phyloP scores from a whole-genome alignment of 2,888 invertebrate species.

The Lucinisca nassula region DNA sequence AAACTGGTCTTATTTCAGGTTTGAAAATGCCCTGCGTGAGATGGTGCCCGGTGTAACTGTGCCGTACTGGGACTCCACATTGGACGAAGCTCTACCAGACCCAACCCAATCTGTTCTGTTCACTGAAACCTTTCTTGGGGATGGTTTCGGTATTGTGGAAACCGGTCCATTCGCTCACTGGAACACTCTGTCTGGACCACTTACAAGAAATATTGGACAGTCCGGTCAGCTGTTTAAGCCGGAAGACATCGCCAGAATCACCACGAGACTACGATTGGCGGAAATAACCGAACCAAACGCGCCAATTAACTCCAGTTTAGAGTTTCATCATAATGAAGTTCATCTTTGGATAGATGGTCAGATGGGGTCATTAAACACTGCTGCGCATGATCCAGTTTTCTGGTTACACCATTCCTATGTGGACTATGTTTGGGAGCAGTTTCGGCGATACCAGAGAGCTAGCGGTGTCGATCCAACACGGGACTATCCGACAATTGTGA shows the following conservation, averaged over 20 bases:
- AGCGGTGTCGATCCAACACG: constrained; percentile 68
- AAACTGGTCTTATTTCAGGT: constrained; percentile 71
- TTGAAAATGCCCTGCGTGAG: constrained; percentile 81
- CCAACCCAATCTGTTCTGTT: constrained; percentile 77
- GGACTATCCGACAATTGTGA: constrained; percentile 75
- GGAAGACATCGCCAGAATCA: constrained; percentile 69
- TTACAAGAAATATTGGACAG: constrained; percentile 77
- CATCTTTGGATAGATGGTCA: constrained; percentile 82
- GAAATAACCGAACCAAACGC: constrained; percentile 75
- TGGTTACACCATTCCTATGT: constrained; percentile 81
- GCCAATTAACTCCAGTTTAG: constrained; percentile 76
- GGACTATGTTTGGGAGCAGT: constrained; percentile 81
- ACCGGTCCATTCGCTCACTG: constrained; percentile 82
- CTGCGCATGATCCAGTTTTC: constrained; percentile 81
- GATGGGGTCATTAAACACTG: constrained; percentile 78
- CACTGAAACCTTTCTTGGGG: constrained; percentile 77
- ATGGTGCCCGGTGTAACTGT: constrained; percentile 78
- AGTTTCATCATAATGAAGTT: constrained; percentile 81
- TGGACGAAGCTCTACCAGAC: constrained; percentile 75
- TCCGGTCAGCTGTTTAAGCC: constrained; percentile 75
- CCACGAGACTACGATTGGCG: constrained; percentile 56
- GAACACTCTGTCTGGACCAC: constrained; percentile 75
- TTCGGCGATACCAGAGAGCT: constrained; percentile 70
- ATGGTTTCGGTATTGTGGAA: constrained; percentile 76
- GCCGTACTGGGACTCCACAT: constrained; percentile 83